phyloP scores from a whole-genome alignment of 1,140 invertebrate species.

The Drosophila truncata region DNA sequence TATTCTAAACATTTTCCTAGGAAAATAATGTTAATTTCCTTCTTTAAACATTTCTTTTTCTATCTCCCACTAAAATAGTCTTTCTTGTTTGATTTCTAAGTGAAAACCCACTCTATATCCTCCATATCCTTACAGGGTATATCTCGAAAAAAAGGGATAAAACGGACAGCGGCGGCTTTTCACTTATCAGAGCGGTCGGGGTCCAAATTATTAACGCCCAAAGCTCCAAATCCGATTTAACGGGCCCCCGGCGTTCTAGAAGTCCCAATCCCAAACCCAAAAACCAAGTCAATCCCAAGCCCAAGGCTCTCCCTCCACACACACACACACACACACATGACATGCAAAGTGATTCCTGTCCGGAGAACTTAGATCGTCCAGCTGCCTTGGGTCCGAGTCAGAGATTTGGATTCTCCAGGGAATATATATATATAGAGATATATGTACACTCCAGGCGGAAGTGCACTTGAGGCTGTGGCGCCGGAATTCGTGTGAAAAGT shows the following conservation, averaged over 20 bases:
- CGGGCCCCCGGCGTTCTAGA: slow-evolving; percentile 26
- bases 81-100: too few species aligned
- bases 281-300: slow-evolving; percentile 2
- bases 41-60: too few species aligned
- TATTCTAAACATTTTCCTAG: too few species aligned
- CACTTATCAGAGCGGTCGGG: slow-evolving; percentile 73
- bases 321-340: slow-evolving; percentile 4
- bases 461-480: slow-evolving; percentile 71
- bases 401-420: slow-evolving; percentile 18
- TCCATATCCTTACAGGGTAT: slow-evolving; percentile 10
- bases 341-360: slow-evolving; percentile 39
- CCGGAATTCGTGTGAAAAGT: slow-evolving; percentile 73
- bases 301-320: background rate
- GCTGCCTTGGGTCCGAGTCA: slow-evolving; percentile 15
- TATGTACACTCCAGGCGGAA: slow-evolving; percentile 43
- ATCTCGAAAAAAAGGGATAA: slow-evolving; percentile 51
- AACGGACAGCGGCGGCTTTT: slow-evolving; percentile 58
- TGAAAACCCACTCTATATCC: background rate
- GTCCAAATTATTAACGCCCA: slow-evolving; percentile 79
- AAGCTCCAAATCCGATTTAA: slow-evolving; percentile 78
- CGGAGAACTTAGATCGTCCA: background rate
- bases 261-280: background rate
- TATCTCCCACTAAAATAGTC: too few species aligned
- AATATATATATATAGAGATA: background rate
- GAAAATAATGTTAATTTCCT: too few species aligned